A percentile compares a stretch with the other conserved stretches of the same genome.
Conservation (phyloP, 2,888 invertebrate genomes). For the Pilophorus perplexus region DNA sequence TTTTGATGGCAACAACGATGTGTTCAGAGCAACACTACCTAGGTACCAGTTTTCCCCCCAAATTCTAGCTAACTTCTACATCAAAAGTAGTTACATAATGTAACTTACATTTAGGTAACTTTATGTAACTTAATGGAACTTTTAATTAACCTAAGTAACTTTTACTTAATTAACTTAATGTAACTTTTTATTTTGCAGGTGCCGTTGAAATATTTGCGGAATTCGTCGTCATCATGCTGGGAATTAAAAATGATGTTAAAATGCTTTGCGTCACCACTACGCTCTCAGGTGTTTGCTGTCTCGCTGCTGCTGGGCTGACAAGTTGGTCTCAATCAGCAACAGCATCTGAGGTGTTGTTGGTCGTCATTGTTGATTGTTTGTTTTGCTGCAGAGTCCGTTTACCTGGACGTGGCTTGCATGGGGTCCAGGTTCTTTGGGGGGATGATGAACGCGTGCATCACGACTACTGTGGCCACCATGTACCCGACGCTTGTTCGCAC, state of each 20-base stretch:
- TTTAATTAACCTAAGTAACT: too few relatives aligned
- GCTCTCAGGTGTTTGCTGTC: conserved; percentile 24
- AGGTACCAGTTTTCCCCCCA: too few relatives aligned
- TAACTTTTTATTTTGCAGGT: too few relatives aligned
- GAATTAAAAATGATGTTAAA: conserved; percentile 16
- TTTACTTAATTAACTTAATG: too few relatives aligned
- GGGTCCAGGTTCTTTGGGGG: conserved; percentile 39
- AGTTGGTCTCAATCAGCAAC: conserved; percentile 4
- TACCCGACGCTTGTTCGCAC: conserved; percentile 42
- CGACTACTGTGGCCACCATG: conserved; percentile 32
- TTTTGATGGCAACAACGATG: too few relatives aligned
- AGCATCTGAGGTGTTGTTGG: background rate
- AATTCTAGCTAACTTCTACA: too few relatives aligned
- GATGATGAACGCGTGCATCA: conserved; percentile 37
- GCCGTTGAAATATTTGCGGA: conserved; percentile 29
- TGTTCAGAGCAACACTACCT: too few relatives aligned
- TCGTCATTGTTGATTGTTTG: background rate
- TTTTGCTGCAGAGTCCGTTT: conserved; percentile 5
- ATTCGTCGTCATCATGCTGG: conserved; percentile 9
- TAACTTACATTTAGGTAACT: too few relatives aligned
- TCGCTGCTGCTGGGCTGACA: conserved; percentile 30
- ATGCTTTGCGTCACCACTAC: conserved; percentile 25
- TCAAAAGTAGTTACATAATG: too few relatives aligned
- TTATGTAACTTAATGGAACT: too few relatives aligned
- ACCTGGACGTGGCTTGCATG: conserved; percentile 19